Evolutionary conservation across 2,888 invertebrate species (phyloP).

Genomic region (Microdon myrmicae): DNA sequence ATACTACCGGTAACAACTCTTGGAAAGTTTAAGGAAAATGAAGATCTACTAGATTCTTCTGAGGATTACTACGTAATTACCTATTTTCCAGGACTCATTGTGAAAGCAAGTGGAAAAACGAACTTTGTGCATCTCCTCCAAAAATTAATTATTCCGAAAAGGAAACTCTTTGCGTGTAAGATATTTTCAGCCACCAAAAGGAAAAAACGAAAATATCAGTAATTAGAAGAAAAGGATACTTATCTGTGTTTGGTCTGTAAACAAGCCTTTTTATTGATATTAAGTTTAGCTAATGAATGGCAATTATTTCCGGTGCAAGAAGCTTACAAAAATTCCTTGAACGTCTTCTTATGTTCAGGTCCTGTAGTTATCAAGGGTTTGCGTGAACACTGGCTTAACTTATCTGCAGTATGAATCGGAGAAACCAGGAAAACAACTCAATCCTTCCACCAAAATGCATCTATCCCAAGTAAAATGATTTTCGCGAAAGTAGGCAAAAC

Average conservation of each 20-base stretch:
- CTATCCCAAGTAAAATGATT: background rate
- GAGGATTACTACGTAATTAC: constrained; percentile 24
- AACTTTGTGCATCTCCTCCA: constrained; percentile 19
- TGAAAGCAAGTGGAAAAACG: constrained; percentile 21
- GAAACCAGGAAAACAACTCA: constrained; percentile 33
- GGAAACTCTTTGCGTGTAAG: constrained; percentile 2
- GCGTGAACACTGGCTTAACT: too few species aligned
- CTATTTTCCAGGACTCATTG: constrained; percentile 2
- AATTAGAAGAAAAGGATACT: constrained; percentile 42
- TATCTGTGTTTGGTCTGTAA: constrained; percentile 37
- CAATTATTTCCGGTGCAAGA: constrained; percentile 51
- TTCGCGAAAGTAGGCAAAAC: constrained; percentile 35
- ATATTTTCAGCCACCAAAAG: constrained; percentile 6
- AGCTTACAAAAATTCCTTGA: constrained; percentile 43
- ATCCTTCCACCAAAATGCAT: background rate
- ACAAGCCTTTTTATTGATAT: constrained; percentile 33
- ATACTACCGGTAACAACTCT: constrained; percentile 1
- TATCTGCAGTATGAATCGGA: constrained; percentile 30
- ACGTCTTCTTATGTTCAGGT: constrained; percentile 14
- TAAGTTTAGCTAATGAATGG: constrained; percentile 44
- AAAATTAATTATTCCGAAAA: constrained; percentile 34
- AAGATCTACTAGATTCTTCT: constrained; percentile 20
- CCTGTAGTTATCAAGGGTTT: background rate
- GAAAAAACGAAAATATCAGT: constrained; percentile 21
- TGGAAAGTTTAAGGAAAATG: constrained; percentile 9